These are phyloP conservation scores for Apamea monoglypha DNA, from an alignment of 2,888 invertebrate species.

Conservation along the genomic window DNA sequence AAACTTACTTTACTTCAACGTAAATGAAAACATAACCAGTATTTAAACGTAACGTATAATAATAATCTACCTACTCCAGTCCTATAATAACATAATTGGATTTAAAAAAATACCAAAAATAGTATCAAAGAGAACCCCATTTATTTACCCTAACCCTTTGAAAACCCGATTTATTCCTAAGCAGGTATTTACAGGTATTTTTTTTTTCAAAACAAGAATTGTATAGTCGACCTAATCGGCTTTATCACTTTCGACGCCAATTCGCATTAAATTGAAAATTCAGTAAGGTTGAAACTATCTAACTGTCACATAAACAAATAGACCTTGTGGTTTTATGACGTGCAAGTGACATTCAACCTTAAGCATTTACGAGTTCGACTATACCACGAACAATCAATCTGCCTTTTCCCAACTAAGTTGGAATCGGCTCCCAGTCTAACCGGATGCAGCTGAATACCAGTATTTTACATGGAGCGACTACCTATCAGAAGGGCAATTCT, in stretches of 20 bases:
- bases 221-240: too few species aligned
- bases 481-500: too few species aligned
- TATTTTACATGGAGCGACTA: too few species aligned
- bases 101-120: not conserved
- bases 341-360: not conserved
- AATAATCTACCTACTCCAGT: not conserved
- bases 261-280: not conserved
- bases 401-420: too few species aligned
- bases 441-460: too few species aligned
- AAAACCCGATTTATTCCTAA: not conserved
- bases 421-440: too few species aligned
- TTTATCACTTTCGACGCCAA: not conserved
- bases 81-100: not conserved
- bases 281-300: not conserved
- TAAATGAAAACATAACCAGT: not conserved
- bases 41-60: not conserved
- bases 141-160: constrained; percentile 1
- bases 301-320: not conserved
- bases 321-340: not conserved
- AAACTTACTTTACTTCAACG: not conserved
- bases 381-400: too few species aligned
- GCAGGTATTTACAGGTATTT: not conserved
- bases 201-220: not conserved
- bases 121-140: not conserved
- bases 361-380: too few species aligned